Evolutionary conservation across 2,797 vertebrate genomes (phyloP).

Genomic region (Botia almorhae): DNA sequence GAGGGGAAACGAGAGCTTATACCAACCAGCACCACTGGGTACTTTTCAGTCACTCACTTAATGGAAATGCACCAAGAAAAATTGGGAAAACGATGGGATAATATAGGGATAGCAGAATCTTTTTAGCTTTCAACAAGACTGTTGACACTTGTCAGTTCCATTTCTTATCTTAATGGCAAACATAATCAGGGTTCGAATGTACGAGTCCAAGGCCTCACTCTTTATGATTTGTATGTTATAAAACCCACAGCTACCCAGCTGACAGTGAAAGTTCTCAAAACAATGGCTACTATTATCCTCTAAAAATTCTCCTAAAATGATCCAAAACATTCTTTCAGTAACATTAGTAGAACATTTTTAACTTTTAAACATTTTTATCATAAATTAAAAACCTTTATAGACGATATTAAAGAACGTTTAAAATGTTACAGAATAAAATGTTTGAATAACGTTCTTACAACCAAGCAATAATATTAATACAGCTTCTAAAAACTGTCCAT

Average conservation of each 20-base stretch:
- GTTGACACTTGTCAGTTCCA: constrained; percentile 19
- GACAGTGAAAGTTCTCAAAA: no score
- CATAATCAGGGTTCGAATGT: neutral
- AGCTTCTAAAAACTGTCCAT: no score
- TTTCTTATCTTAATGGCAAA: constrained; percentile 34
- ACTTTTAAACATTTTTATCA: no score
- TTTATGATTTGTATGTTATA: neutral
- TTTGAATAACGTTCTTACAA: no score
- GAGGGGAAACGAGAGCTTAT: constrained; percentile 25
- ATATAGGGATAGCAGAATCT: neutral
- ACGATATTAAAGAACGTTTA: no score
- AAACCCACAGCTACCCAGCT: neutral
- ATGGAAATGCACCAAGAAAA: constrained; percentile 27
- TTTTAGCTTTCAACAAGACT: constrained; percentile 26
- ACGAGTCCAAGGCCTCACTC: neutral
- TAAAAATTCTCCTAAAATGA: no score
- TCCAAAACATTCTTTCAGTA: no score
- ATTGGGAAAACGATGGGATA: constrained; percentile 4
- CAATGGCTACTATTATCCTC: no score
- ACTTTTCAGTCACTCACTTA: constrained; percentile 11
- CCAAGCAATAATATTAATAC: no score
- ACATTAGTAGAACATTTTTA: no score
- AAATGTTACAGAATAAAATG: no score
- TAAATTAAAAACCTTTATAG: no score
- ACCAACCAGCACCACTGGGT: constrained; percentile 17